A percentile compares a stretch with the other conserved stretches of the same genome.
These are phyloP conservation scores for Solenopsis invicta DNA, from an alignment of 1,140 invertebrate species.

Conservation along the genomic window DNA sequence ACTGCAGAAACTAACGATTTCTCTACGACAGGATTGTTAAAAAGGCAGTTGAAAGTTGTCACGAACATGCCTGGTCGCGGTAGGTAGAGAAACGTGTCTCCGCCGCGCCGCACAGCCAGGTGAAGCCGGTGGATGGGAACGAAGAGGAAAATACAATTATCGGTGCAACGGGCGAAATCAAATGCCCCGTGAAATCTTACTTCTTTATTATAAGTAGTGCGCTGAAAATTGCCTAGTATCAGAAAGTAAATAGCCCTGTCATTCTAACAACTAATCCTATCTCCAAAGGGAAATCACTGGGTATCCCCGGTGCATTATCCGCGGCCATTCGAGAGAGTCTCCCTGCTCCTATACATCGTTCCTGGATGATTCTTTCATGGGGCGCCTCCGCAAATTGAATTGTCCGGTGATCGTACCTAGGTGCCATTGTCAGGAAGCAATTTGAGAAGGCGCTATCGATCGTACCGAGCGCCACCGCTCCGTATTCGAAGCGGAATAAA, in stretches of 20 bases:
- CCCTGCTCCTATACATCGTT: conserved; percentile 1
- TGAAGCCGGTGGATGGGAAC: neutral
- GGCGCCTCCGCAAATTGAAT: conserved; percentile 69
- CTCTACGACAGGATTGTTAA: conserved; percentile 40
- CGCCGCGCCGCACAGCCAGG: neutral
- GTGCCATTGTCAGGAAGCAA: conserved; percentile 71
- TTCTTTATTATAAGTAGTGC: neutral
- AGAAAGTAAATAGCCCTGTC: neutral
- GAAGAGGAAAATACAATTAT: neutral
- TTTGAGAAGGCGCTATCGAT: conserved; percentile 74
- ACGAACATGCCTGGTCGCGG: conserved; percentile 46
- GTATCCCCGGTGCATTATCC: conserved; percentile 6
- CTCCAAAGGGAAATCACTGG: conserved; percentile 36
- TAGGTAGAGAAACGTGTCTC: neutral
- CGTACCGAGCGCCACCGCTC: conserved; percentile 12
- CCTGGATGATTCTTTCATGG: conserved; percentile 52
- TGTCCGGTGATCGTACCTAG: conserved; percentile 68
- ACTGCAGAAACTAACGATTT: conserved; percentile 48
- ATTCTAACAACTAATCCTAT: neutral
- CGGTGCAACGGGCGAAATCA: neutral
- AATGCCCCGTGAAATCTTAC: neutral
- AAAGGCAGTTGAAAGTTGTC: conserved; percentile 50
- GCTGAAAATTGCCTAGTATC: neutral
- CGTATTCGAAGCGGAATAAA: conserved; percentile 20
- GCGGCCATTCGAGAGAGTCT: conserved; percentile 11